A percentile compares a stretch with the other conserved stretches of the same genome.
phyloP scores from a whole-genome alignment of 2,797 vertebrate species.

The Phrynocephalus vlangalii region DNA sequence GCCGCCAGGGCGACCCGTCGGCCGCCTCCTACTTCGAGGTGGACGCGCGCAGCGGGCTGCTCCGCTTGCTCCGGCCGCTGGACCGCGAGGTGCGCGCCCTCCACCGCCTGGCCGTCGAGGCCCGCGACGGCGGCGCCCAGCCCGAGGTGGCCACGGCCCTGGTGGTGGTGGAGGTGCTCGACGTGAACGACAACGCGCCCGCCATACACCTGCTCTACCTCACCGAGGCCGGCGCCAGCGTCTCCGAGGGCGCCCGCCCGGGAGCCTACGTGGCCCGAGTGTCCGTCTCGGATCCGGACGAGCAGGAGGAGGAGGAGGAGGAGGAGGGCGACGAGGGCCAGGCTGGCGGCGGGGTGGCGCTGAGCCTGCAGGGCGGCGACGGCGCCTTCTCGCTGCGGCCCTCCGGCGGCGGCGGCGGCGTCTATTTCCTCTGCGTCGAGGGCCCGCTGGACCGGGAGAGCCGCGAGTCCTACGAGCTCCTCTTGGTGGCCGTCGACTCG shows the following conservation, averaged over 20 bases:
- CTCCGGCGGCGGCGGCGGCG: conserved; percentile 79
- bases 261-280: conserved; percentile 90
- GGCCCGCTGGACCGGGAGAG: conserved; percentile 85
- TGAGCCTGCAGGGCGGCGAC: conserved; percentile 79
- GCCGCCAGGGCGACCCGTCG: conserved; percentile 79
- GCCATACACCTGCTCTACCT: conserved; percentile 86
- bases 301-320: not conserved
- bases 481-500: conserved; percentile 82
- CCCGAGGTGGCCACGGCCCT: conserved; percentile 86
- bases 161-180: conserved; percentile 84
- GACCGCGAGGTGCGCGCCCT: conserved; percentile 86
- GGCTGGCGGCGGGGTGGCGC: conserved; percentile 47
- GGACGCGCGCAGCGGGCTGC: conserved; percentile 82
- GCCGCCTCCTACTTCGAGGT: conserved; percentile 80
- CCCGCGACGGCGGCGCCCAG: conserved; percentile 85
- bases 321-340: not conserved
- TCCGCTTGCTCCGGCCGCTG: conserved; percentile 83
- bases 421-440: conserved; percentile 87
- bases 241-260: conserved; percentile 84
- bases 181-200: conserved; percentile 92
- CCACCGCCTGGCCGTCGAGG: conserved; percentile 87
- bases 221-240: conserved; percentile 84
- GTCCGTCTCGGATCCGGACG: conserved; percentile 89
- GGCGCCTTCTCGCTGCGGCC: conserved; percentile 82
- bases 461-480: conserved; percentile 83